Evolutionary conservation across 2,888 invertebrate genomes (phyloP), one percentile per base, ranked within the genome.

Genomic region (Drosophila seclusa): DNA sequence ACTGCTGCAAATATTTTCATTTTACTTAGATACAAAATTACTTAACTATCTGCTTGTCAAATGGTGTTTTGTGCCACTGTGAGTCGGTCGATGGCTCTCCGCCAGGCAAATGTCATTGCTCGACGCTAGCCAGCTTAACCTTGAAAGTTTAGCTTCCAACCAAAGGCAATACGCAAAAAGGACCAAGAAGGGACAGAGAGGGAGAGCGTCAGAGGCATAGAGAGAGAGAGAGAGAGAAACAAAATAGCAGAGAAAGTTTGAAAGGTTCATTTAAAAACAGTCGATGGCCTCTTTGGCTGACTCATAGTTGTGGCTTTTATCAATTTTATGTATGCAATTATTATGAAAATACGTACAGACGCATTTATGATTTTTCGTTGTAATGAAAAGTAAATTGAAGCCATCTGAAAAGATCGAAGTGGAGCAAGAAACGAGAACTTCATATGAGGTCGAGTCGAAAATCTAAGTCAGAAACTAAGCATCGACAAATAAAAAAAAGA

Each of bases 61-160:
- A 8, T 18, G 18, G 13, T 34, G 24, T 5, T 32, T 59, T 38
- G 61, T 10, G 1, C 65, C 87, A 82, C 85, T 75, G 83, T 76
- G 18, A 36, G 48, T 64, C 61, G 68, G 72, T 66, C 75, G 67
- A 55, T 75, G 65, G 42, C 61, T 59, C 65, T 63, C 48, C 42
- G 55, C 45, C 63, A 57, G 58, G 62, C 76, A 79, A 85, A 85
- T 90, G 91, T 90, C 91, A 91, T 90, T 91, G 91, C 79, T 80
- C 91, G 85, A 77, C 65, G 83, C 78, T 63, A 77, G 77, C 79
- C 82, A 83, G 84, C 79, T 88, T 91, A 90, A 91, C 91, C 91
- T 91, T 91, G 91, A 91, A 89, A 86, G 82, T 86, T 89, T 74
- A 78, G 76, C 75, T 69, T 67, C 62, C 83, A 79, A 81, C 45